Conservation (phyloP, 2,113 vertebrate genomes). For the Sylvilagus bachmani region DNA sequence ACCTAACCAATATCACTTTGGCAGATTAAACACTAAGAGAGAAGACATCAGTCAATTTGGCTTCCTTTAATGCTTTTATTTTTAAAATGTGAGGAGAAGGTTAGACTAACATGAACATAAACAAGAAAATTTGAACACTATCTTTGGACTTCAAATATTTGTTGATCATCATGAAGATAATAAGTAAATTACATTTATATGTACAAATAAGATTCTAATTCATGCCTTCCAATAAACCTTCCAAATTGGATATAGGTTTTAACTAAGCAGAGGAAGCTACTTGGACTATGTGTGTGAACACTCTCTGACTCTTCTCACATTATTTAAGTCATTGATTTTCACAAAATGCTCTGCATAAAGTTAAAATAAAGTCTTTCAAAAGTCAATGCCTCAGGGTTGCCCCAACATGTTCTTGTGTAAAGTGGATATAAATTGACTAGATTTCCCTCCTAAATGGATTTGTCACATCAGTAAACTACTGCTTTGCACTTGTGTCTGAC, state of each 20-base stretch:
- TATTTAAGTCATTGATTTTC: conserved; percentile 62
- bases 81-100: not conserved
- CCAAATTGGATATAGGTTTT: not conserved
- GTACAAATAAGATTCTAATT: not conserved
- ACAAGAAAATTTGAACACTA: not conserved
- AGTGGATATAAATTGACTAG: conserved; percentile 56
- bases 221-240: not conserved
- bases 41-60: not conserved
- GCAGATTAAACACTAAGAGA: not conserved
- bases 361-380: conserved; percentile 65
- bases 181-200: not conserved
- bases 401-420: conserved; percentile 52
- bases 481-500: conserved; percentile 27
- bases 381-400: not conserved
- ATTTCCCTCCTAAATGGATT: conserved; percentile 61
- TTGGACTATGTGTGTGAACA: not conserved
- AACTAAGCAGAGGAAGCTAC: not conserved
- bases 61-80: not conserved
- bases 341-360: not conserved
- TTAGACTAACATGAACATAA: not conserved
- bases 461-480: conserved; percentile 56
- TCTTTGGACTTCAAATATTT: not conserved
- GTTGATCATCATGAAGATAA: not conserved
- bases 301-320: not conserved
- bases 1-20: not conserved